A percentile compares a stretch with the other conserved stretches of the same genome.
Evolutionary conservation across 2,888 invertebrate genomes (phyloP).

Genomic region (Parnassius mnemosyne): DNA sequence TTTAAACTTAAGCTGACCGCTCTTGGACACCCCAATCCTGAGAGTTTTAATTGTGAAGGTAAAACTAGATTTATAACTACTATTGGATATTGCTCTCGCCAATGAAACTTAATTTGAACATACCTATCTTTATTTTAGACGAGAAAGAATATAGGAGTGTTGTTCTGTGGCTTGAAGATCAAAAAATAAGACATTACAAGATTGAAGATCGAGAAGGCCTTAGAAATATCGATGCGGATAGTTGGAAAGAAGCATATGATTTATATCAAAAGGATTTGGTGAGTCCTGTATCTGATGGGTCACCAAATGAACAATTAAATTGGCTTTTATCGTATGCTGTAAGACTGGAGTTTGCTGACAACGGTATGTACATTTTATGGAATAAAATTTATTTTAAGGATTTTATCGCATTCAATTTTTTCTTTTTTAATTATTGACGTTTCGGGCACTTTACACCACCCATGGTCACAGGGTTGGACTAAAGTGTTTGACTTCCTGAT

Average conservation of each 20-base stretch:
- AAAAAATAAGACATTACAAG: constrained; percentile 93
- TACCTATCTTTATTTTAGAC: constrained; percentile 79
- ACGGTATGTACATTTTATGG: constrained; percentile 71
- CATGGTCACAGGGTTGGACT: no score
- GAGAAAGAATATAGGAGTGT: constrained; percentile 88
- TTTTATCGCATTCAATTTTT: no score
- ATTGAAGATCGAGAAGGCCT: constrained; percentile 89
- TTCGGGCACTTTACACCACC: no score
- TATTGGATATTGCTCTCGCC: background rate
- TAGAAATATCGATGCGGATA: constrained; percentile 83
- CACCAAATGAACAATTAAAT: constrained; percentile 86
- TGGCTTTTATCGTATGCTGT: constrained; percentile 94
- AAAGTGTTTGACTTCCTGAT: no score
- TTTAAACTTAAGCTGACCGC: constrained; percentile 88
- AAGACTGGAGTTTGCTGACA: constrained; percentile 90
- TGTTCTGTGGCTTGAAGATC: constrained; percentile 95
- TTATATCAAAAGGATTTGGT: constrained; percentile 88
- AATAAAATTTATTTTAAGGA: background rate
- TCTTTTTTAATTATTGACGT: no score
- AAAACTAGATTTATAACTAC: constrained; percentile 39
- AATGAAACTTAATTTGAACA: background rate
- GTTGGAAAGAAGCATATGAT: constrained; percentile 87
- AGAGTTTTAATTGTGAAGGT: constrained; percentile 87
- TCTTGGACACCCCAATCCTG: constrained; percentile 87
- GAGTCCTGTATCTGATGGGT: constrained; percentile 83